Base-by-base conservation (phyloP, 2,113 vertebrate genomes). In the Mohoua ochrocephala region DNA sequence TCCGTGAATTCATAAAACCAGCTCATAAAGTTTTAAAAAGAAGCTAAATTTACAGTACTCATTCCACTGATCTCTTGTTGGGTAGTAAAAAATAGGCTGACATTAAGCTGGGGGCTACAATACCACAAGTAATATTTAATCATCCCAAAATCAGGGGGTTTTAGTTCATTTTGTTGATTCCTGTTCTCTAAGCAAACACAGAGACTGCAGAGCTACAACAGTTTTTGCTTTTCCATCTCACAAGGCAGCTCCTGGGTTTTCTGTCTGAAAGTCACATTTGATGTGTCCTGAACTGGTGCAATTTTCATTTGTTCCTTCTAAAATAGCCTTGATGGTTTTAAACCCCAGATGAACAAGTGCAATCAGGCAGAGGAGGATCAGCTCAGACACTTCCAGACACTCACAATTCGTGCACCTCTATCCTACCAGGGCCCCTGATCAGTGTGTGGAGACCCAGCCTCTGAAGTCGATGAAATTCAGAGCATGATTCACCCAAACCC, bases 391-490 rank as follows among this genome's bases (percentile, higher is more conserved):
- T 60, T 76, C 26, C 35, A 78, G 75, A 50, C 67, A n/a, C 23
- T 21, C 15, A 54, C 22, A 19, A 3, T 42, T 20, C 0, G 0
- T 14, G 27, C 10, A 33, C 22, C 33, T 60, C 5, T 15, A 2
- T 41, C 37, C 52, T 8, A 26, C 30, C 44, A 82, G 53, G 64
- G 52, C 65, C 50, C 19, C 65, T 35, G n/a, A 50, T 19, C 31
- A 45, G 11, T 6, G 14, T 3, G 17, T 7, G 52, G 39, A 79
- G 49, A 71, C 20, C 27, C 20, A 44, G 52, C 0, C 42, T 10
- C 5, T 56, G 45, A 84, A 84, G 39, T 5, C 67, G 59, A n/a
- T 31, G 44, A 54, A 37, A 83, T 59, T 15, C 8, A 57, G 60
- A 75, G 52, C 11, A 11, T n/a, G 44, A 79, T 64, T 45, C 61